These are phyloP conservation scores for Tetranychus cinnabarinus DNA, from an alignment of 1,140 invertebrate genomes.

Conservation along the genomic window DNA sequence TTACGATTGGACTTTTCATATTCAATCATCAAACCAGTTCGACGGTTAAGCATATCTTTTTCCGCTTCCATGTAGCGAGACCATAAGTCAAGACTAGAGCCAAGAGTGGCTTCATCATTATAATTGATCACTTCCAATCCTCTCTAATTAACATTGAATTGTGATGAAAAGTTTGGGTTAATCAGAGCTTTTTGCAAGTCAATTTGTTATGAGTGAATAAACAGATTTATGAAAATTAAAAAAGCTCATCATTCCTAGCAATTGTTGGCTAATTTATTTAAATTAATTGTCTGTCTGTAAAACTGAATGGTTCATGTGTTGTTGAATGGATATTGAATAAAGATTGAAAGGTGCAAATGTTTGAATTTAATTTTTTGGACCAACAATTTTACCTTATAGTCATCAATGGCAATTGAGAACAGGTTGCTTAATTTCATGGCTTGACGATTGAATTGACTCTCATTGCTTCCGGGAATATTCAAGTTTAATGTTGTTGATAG, in stretches of 20 bases:
- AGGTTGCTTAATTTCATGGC: constrained; percentile 9
- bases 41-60: constrained; percentile 23
- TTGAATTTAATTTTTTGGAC: too few relatives aligned
- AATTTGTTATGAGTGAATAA: neutral
- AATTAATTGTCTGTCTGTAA: too few relatives aligned
- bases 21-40: constrained; percentile 22
- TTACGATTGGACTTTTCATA: constrained; percentile 24
- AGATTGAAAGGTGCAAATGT: too few relatives aligned
- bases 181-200: too few relatives aligned
- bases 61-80: constrained; percentile 20
- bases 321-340: too few relatives aligned
- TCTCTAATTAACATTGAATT: constrained; percentile 8
- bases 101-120: constrained; percentile 22
- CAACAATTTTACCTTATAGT: constrained; percentile 7
- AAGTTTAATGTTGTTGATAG: constrained; percentile 4
- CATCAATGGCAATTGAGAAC: constrained; percentile 14
- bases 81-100: constrained; percentile 21
- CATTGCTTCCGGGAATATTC: neutral
- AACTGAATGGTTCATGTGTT: too few relatives aligned
- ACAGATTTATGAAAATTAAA: constrained; percentile 1
- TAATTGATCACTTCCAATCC: constrained; percentile 19
- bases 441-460: neutral
- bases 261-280: too few relatives aligned
- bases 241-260: too few relatives aligned
- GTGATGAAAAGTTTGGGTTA: constrained; percentile 12